Percentiles rank a stretch among this genome's conserved stretches.
These are phyloP conservation scores for Platycercus adscitus DNA, from an alignment of 2,113 vertebrate genomes.

Conservation along the genomic window DNA sequence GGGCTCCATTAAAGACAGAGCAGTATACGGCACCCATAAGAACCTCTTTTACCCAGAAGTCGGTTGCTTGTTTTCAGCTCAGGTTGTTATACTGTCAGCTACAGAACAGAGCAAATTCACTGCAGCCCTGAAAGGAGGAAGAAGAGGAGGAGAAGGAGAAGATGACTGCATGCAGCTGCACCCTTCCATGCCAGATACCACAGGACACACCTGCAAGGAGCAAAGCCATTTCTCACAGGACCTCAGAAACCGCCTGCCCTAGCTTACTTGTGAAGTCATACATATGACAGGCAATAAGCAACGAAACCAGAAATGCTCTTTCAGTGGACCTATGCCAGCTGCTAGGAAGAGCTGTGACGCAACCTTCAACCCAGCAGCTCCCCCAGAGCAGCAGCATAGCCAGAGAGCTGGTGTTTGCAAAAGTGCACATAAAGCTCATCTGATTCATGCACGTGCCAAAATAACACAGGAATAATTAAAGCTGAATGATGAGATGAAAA, in stretches of 20 bases:
- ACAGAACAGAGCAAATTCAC: neutral
- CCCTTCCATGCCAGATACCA: rapidly evolving
- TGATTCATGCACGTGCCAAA: neutral
- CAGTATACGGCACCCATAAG: neutral
- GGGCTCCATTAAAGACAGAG: neutral
- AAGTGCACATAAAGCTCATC: neutral
- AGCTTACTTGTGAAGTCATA: neutral
- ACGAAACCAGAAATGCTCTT: neutral
- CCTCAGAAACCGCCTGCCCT: neutral
- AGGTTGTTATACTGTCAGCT: neutral
- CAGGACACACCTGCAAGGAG: rapidly evolving
- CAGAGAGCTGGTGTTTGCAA: neutral
- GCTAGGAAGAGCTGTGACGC: neutral
- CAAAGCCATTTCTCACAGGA: rapidly evolving
- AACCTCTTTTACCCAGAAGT: neutral
- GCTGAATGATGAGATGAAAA: neutral
- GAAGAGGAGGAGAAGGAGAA: neutral
- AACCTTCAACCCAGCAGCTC: neutral
- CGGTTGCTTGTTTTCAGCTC: neutral
- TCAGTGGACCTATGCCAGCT: neutral
- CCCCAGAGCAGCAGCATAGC: neutral
- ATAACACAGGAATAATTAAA: neutral
- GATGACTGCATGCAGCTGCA: neutral
- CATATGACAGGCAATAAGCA: neutral
- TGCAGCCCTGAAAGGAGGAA: neutral